Base-by-base conservation (phyloP, 1,140 invertebrate species). In the Portunus trituberculatus region DNA sequence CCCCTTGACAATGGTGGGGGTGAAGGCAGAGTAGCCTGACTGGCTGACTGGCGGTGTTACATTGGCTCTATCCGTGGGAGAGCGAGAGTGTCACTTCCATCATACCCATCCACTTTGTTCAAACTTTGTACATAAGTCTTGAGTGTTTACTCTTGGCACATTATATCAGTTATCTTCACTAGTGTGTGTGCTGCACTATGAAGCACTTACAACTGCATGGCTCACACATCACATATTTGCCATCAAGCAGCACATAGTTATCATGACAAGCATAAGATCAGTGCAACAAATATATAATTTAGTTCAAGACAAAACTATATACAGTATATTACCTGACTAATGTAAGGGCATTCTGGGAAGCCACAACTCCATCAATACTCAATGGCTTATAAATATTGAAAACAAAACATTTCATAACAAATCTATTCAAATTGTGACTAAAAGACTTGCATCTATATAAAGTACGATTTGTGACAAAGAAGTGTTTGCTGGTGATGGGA, bases 111-210 rank as follows among this genome's bases (percentile, higher is more conserved):
- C 29, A 91, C 29, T 91, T 52, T 91, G 89, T 91, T 59, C 25
- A 32, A 46, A 59, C 48, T 91, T 91, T 91, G 89, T 91, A 91
- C 89, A 29, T 91, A 89, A 48, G 89, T 91, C 89, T 91, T 91
- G 28, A 91, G 89, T 91, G 59, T 91, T 59, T 59, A 48, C 48
- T 59, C 48, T 91, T 91, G 89, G 89, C 89, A 91, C 89, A 91
- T 59, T 59, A 12, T 59, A 91, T 91, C 25, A 91, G 25, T 59
- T 76, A n/a, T 20, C 67, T 76, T 20, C 20, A 76, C 67, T 7
- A 25, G 67, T 76, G 67, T 76, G 67, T n/a, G n/a, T 59, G 67
- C 67, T n/a, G 67, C 8, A 76, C 67, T n/a, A 76, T n/a, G 12
- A 76, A n/a, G 67, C 67, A 76, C 20, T n/a, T 7, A 76, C 67